Percentiles rank a stretch among this genome's conserved stretches.
Conservation (phyloP, 2,888 invertebrate species). For the Homarus gammarus region DNA sequence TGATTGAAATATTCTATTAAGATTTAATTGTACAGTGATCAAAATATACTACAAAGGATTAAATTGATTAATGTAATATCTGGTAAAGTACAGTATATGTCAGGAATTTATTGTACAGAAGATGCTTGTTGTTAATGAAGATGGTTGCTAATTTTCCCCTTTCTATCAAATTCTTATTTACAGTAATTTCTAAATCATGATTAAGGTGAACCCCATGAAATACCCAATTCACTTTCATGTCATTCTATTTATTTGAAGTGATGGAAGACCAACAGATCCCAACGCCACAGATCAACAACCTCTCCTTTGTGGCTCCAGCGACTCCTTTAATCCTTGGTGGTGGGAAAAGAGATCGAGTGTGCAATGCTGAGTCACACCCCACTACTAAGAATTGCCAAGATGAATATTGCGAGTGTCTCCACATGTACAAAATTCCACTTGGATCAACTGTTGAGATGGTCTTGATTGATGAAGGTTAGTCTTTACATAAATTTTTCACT, state of each 20-base stretch:
- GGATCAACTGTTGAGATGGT: conserved; percentile 90
- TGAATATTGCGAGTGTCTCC: conserved; percentile 90
- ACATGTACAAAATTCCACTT: conserved; percentile 87
- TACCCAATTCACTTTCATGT: too few relatives aligned
- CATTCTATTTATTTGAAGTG: conserved; percentile 47
- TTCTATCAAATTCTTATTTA: too few relatives aligned
- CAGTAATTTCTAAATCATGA: too few relatives aligned
- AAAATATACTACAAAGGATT: too few relatives aligned
- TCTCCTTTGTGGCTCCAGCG: conserved; percentile 87
- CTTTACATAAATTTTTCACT: background rate
- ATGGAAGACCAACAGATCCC: conserved; percentile 81
- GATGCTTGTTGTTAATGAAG: too few relatives aligned
- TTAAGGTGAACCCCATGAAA: too few relatives aligned
- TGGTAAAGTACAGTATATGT: too few relatives aligned
- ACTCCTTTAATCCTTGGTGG: conserved; percentile 86
- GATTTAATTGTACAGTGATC: background rate
- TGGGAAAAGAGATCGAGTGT: conserved; percentile 84
- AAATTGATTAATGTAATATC: too few relatives aligned
- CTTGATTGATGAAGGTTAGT: conserved; percentile 89
- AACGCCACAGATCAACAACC: conserved; percentile 93
- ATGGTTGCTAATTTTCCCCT: too few relatives aligned
- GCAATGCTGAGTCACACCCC: conserved; percentile 86
- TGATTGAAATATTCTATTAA: background rate
- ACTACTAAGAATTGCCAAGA: conserved; percentile 83
- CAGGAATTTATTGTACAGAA: too few relatives aligned